Evolutionary conservation across 2,113 vertebrate genomes (phyloP).

Genomic region (Xenopus laevis): DNA sequence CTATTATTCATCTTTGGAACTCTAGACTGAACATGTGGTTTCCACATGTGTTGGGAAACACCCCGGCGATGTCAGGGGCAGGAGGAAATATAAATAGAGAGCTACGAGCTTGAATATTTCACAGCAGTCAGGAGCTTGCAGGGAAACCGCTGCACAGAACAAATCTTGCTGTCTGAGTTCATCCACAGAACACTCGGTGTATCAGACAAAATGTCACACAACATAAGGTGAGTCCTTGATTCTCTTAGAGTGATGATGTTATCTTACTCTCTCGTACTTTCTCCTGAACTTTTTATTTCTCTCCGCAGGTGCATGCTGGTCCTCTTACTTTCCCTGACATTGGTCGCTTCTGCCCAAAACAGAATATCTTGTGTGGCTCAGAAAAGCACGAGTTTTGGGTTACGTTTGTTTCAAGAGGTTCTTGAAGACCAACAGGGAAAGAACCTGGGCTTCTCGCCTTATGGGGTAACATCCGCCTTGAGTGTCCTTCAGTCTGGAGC

Average conservation of each 20-base stretch:
- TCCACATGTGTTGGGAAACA: slow-evolving; percentile 30
- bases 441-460: slow-evolving; percentile 78
- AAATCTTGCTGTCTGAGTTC: background rate
- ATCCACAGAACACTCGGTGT: background rate
- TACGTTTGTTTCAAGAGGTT: slow-evolving; percentile 71
- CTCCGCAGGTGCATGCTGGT: background rate
- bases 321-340: background rate
- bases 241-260: background rate
- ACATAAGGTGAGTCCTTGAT: slow-evolving; percentile 8
- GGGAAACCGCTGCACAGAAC: background rate
- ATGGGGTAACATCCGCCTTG: slow-evolving; percentile 69
- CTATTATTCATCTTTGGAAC: slow-evolving; percentile 35
- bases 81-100: slow-evolving; percentile 19
- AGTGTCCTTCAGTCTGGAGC: slow-evolving; percentile 77
- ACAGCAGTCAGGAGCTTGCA: slow-evolving; percentile 16
- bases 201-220: slow-evolving; percentile 2
- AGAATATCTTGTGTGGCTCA: background rate
- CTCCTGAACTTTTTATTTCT: background rate
- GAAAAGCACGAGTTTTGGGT: slow-evolving; percentile 72
- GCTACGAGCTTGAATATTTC: background rate
- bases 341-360: background rate
- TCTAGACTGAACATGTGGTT: slow-evolving; percentile 21
- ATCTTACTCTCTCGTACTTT: background rate
- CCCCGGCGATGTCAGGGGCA: background rate
- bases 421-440: slow-evolving; percentile 47